Conservation (phyloP, 2,113 vertebrate species). For the Haliaeetus leucogaster region DNA sequence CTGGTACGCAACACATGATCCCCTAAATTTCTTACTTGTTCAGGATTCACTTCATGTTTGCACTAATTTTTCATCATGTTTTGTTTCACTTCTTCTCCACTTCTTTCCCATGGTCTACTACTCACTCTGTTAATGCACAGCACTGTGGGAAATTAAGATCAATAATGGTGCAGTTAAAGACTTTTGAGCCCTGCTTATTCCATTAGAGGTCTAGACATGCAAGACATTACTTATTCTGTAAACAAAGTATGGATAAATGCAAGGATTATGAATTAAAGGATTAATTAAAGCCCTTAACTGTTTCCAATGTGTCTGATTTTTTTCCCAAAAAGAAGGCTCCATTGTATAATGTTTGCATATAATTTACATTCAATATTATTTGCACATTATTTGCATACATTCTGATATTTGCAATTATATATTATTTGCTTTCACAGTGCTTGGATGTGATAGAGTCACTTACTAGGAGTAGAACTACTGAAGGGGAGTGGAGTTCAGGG, state of each 20-base stretch:
- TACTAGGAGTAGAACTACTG: neutral
- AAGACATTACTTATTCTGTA: constrained; percentile 20
- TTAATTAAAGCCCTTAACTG: constrained; percentile 58
- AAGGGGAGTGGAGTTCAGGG: neutral
- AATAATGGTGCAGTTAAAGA: neutral
- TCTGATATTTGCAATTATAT: neutral
- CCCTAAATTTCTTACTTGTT: neutral
- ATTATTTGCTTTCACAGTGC: neutral
- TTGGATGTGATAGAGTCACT: neutral
- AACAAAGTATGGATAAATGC: constrained; percentile 44
- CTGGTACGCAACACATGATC: neutral
- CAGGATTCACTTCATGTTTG: neutral
- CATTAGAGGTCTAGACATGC: neutral
- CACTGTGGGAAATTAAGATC: neutral
- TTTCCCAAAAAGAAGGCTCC: neutral
- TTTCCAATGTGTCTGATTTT: constrained; percentile 2
- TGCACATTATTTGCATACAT: constrained; percentile 6
- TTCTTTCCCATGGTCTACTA: neutral
- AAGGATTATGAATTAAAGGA: constrained; percentile 44
- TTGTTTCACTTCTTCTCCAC: neutral
- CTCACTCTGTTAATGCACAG: neutral
- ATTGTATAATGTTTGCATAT: constrained; percentile 10
- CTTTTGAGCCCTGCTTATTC: neutral
- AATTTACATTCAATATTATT: constrained; percentile 31
- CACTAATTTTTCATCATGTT: neutral